Percentiles rank a stretch among this genome's conserved stretches.
phyloP scores from a whole-genome alignment of 2,888 invertebrate species.

The Chalcosyrphus nemorum region DNA sequence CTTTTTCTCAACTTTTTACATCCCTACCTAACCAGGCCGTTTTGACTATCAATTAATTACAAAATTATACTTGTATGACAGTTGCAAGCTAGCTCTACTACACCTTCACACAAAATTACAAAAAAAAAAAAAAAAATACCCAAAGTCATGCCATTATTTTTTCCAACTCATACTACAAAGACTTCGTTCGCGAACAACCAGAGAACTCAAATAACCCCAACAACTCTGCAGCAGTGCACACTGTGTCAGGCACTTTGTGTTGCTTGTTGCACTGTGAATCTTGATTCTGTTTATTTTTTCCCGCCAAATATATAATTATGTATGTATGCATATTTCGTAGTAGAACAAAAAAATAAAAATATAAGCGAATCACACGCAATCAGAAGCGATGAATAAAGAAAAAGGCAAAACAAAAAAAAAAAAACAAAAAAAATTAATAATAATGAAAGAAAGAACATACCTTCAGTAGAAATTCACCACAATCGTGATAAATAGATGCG shows the following conservation, averaged over 20 bases:
- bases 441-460: conserved; percentile 45
- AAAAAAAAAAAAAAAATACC: background rate
- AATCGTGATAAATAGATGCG: conserved; percentile 72
- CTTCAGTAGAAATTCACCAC: conserved; percentile 70
- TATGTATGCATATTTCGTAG: conserved; percentile 69
- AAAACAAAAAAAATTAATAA: conserved; percentile 13
- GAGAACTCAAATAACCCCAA: conserved; percentile 67
- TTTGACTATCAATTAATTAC: conserved; percentile 24
- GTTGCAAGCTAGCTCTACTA: conserved; percentile 2
- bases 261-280: conserved; percentile 19
- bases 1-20: no score
- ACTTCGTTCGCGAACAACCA: no score
- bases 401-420: conserved; percentile 13
- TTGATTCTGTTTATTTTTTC: conserved; percentile 63
- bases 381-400: conserved; percentile 37
- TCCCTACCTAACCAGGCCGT: no score
- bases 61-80: conserved; percentile 55
- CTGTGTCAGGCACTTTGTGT: background rate
- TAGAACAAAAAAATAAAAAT: conserved; percentile 22
- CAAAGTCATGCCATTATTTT: conserved; percentile 41
- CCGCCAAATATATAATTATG: conserved; percentile 72
- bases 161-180: conserved; percentile 23
- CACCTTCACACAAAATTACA: conserved; percentile 2
- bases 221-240: conserved; percentile 15
- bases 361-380: conserved; percentile 56